These are phyloP conservation scores for Anableps anableps DNA, from an alignment of 2,797 vertebrate species.

Conservation along the genomic window DNA sequence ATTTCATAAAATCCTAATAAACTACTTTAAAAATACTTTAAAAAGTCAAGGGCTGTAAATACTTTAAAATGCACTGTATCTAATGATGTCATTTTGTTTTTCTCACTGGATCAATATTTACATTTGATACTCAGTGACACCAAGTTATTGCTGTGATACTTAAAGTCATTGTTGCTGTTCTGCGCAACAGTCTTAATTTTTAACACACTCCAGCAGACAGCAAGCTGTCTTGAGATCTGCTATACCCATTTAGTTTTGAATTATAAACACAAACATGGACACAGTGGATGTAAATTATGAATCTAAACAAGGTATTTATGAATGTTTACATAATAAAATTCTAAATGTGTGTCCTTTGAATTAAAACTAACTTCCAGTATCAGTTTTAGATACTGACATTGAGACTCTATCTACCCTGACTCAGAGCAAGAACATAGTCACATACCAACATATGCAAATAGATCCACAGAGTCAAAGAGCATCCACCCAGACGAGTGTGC, in stretches of 20 bases:
- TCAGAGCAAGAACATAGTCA: slow-evolving; percentile 7
- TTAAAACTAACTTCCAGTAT: slow-evolving; percentile 17
- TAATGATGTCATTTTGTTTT: background rate
- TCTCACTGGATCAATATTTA: background rate
- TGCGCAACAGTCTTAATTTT: slow-evolving; percentile 17
- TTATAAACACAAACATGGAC: slow-evolving; percentile 34
- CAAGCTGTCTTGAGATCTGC: slow-evolving; percentile 10
- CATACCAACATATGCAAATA: slow-evolving; percentile 9
- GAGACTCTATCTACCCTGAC: background rate
- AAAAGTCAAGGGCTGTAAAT: background rate
- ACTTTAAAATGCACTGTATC: background rate
- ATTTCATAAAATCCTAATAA: too few relatives aligned
- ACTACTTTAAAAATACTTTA: background rate
- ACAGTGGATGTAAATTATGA: slow-evolving; percentile 46
- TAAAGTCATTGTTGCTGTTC: background rate
- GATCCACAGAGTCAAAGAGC: slow-evolving; percentile 22
- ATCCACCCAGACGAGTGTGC: slow-evolving; percentile 22
- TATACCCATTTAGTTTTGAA: slow-evolving; percentile 25
- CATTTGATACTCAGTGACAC: background rate
- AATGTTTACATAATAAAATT: slow-evolving; percentile 37
- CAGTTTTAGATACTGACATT: slow-evolving; percentile 21
- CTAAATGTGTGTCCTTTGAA: slow-evolving; percentile 22
- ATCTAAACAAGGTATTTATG: slow-evolving; percentile 43
- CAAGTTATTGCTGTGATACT: background rate
- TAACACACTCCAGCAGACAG: background rate